A percentile compares a stretch with the other conserved stretches of the same genome.
Conservation (phyloP, 2,797 vertebrate genomes). For the Liparis tanakae region DNA sequence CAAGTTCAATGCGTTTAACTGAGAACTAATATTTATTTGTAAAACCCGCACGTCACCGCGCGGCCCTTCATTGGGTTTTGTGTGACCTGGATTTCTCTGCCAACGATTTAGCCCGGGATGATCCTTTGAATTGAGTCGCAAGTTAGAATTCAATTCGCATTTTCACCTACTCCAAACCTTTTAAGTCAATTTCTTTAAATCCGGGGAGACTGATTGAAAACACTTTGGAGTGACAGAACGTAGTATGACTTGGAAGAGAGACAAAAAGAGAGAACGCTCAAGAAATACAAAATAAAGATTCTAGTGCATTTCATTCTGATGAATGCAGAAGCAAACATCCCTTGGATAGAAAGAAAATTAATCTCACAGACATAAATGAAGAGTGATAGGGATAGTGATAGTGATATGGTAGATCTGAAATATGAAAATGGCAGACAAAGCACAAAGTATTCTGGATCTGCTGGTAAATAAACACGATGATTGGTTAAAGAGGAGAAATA, state of each 20-base stretch:
- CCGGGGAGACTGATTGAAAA: slow-evolving; percentile 68
- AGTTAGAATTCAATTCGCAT: slow-evolving; percentile 67
- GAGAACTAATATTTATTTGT: slow-evolving; percentile 32
- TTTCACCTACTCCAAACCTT: slow-evolving; percentile 58
- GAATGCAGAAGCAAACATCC: slow-evolving; percentile 69
- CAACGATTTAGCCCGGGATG: slow-evolving; percentile 37
- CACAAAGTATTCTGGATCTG: slow-evolving; percentile 43
- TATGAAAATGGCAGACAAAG: slow-evolving; percentile 59
- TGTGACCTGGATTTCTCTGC: slow-evolving; percentile 32
- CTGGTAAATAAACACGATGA: slow-evolving; percentile 47
- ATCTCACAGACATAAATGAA: slow-evolving; percentile 57
- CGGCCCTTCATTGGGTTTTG: slow-evolving; percentile 32
- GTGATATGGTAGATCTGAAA: slow-evolving; percentile 56
- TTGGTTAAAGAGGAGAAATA: slow-evolving; percentile 28
- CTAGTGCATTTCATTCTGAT: slow-evolving; percentile 63
- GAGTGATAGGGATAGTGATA: slow-evolving; percentile 46
- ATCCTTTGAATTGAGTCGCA: slow-evolving; percentile 54
- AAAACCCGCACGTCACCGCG: slow-evolving; percentile 22
- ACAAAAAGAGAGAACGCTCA: slow-evolving; percentile 41
- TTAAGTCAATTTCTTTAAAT: slow-evolving; percentile 70
- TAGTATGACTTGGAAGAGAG: slow-evolving; percentile 64
- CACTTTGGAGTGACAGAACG: slow-evolving; percentile 65
- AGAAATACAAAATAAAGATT: slow-evolving; percentile 42
- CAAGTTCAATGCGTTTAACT: slow-evolving; percentile 21
- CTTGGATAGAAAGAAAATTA: slow-evolving; percentile 58